Evolutionary conservation across 2,888 invertebrate genomes (phyloP), one percentile per base, ranked within the genome.

Genomic region (Mantis religiosa): DNA sequence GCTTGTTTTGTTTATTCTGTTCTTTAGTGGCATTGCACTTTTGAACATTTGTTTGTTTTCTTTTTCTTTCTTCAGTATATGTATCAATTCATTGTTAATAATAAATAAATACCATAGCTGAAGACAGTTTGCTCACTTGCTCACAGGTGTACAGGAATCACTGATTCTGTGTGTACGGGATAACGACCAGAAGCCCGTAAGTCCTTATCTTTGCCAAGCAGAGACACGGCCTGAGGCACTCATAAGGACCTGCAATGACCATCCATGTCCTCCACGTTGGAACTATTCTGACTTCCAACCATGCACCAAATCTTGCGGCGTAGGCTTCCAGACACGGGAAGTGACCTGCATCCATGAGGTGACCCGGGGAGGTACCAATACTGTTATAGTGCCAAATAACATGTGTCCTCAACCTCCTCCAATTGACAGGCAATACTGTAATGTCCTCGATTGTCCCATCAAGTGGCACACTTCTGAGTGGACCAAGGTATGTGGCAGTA

Each of bases 361-460:
- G 87, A 97, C 97, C 0, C 95, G 98, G 87, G 97, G 97, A 1
- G 97, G 97, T 25, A 97, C 97, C 82, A 98, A 98, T 92, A 97
- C 98, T 0, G 97, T 99, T 90, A 96, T 97, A 15, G 97, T 99
- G n/a, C 98, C 98, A 0, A 97, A 97, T 93, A 97, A 96, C 92
- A 97, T 98, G 96, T 98, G 99, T 92, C 98, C 98, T 0, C 97
- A 97, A 92, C 98, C 98, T 0, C 96, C 97, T 0, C 98, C 99
- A 0, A 96, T 96, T 0, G 97, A 98, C 92, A 94, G 98, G 0
- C 98, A 98, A 93, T 97, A 97, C 92, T 99, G 99, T 94, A 98
- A 98, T 93, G 97, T 98, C 0, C 95, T 98, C 89, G 98, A 98
- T 93, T 99, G 99, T 92, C 98, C 98, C 0, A 97, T 98, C 1